Evolutionary conservation across 2,888 invertebrate genomes (phyloP), one percentile per base, ranked within the genome.

Genomic region (Pristionchus exspectatus): DNA sequence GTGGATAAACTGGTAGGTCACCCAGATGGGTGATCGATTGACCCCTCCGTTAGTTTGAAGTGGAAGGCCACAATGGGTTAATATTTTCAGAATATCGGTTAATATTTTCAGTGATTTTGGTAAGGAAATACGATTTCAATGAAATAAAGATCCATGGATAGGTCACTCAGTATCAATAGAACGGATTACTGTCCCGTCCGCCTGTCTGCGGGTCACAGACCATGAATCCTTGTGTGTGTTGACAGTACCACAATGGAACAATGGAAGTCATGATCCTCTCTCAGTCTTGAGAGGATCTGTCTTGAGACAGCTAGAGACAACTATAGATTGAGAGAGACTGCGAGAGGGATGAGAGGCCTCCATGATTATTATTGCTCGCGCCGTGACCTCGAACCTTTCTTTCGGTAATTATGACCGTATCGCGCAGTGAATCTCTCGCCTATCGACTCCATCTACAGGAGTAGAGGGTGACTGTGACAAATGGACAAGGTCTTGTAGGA

Each of bases 211-310:
- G 74, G 74, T 74, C 81, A 81, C 81, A 50, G 74, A 24, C 30
- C 81, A 54, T 81, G 81, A 77, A 50, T 81, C 81, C 14, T 50
- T 38, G 14, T 56, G 14, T 56, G 56, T 84, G 84, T 59, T 84
- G 84, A 84, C 59, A 84, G 84, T 84, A 50, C n/a, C 59, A 84
- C 84, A 84, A 59, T 84, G 38, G 59, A 50, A 84, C 59, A 84
- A 84, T 56, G 83, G 83, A 27, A 59, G 59, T 30, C 59, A 59
- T 84, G 84, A 84, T 84, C 33, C 84, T 38, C 84, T 63, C 84
- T 63, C 84, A 81, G 30, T 69, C 69, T 69, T 30, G 30, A 69
- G 69, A 69, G 30, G 69, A 30, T 33, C 74, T 38, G 74, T 74
- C 74, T 21, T 9, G 74, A n/a, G 24, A 54, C 44, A 21, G 54